Evolutionary conservation across 1,140 invertebrate genomes (phyloP).

Genomic region (Drosophila melanogaster): DNA sequence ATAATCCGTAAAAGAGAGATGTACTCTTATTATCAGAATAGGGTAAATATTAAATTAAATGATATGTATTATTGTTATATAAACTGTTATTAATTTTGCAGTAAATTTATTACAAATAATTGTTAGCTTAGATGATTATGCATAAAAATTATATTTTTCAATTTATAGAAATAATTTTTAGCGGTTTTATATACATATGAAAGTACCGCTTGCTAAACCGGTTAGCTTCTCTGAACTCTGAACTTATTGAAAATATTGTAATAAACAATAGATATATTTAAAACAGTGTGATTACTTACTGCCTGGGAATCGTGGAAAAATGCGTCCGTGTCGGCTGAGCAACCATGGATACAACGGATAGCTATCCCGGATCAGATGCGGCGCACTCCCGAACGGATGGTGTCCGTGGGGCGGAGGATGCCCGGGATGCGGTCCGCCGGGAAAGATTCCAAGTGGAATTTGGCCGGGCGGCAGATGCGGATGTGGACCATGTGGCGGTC

Average conservation of each 20-base stretch:
- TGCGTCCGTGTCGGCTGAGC: slow-evolving; percentile 93
- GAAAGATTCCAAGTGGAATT: slow-evolving; percentile 76
- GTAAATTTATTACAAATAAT: not conserved
- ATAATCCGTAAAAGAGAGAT: too few species aligned
- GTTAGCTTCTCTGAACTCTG: slow-evolving; percentile 1
- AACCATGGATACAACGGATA: slow-evolving; percentile 97
- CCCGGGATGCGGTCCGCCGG: slow-evolving; percentile 70
- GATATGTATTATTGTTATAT: not conserved
- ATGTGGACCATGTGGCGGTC: slow-evolving; percentile 68
- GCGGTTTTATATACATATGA: not conserved
- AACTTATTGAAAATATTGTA: not conserved
- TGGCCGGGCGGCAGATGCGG: slow-evolving; percentile 86
- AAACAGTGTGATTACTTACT: slow-evolving; percentile 87
- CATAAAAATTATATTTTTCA: slow-evolving; percentile 9
- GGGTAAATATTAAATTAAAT: not conserved
- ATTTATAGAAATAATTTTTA: slow-evolving; percentile 1
- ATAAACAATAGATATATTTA: not conserved
- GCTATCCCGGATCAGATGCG: slow-evolving; percentile 89
- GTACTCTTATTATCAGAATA: not conserved
- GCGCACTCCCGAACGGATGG: slow-evolving; percentile 87
- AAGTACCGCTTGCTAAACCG: not conserved
- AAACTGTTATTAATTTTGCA: not conserved
- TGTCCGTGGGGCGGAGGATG: slow-evolving; percentile 85
- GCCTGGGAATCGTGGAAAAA: slow-evolving; percentile 95
- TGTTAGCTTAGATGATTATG: not conserved